These are phyloP conservation scores for Dicyrtomina minuta DNA, from an alignment of 2,888 invertebrate genomes.

Conservation along the genomic window DNA sequence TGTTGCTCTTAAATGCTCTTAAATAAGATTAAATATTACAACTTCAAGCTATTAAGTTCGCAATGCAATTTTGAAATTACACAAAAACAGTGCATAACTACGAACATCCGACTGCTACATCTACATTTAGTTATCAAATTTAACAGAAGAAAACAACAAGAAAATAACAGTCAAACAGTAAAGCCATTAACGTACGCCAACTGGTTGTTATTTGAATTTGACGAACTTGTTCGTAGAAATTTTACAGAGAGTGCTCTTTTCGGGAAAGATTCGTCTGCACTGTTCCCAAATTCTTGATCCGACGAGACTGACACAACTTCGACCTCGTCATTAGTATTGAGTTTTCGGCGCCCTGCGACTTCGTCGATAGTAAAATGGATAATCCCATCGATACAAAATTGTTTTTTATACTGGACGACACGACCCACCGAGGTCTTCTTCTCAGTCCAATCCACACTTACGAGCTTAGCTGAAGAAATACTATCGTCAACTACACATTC, in stretches of 20 bases:
- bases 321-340: conserved; percentile 65
- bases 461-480: conserved; percentile 25
- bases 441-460: conserved; percentile 33
- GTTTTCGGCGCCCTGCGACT: conserved; percentile 61
- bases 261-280: background rate
- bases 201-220: background rate
- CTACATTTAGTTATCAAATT: too few relatives aligned
- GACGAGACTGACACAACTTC: conserved; percentile 61
- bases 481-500: too few relatives aligned
- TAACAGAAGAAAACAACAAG: too few relatives aligned
- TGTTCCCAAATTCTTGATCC: conserved; percentile 68
- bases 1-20: too few relatives aligned
- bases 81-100: too few relatives aligned
- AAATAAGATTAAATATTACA: too few relatives aligned
- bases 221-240: background rate
- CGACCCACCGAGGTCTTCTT: conserved; percentile 55
- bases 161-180: too few relatives aligned
- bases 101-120: too few relatives aligned
- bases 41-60: too few relatives aligned
- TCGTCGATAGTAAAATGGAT: conserved; percentile 64
- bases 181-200: background rate
- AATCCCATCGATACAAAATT: conserved; percentile 64
- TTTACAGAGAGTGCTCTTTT: background rate
- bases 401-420: conserved; percentile 54
- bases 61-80: too few relatives aligned